These are phyloP conservation scores for Thyatira batis DNA, from an alignment of 2,888 invertebrate genomes.

Conservation along the genomic window DNA sequence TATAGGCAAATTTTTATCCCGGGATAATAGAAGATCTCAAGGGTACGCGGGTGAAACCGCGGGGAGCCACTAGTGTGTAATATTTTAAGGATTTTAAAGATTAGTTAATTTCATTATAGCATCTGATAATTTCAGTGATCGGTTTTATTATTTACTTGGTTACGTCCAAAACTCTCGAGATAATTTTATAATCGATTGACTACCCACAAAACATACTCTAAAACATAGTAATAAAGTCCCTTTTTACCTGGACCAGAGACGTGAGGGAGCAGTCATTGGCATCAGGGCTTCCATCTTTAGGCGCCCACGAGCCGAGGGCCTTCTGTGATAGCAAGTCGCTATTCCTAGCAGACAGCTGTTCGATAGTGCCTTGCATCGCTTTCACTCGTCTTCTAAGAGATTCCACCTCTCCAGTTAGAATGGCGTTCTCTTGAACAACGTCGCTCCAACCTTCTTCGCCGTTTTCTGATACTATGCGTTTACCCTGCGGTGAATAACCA, in stretches of 20 bases:
- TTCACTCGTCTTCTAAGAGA: constrained; percentile 94
- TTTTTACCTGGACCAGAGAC: constrained; percentile 77
- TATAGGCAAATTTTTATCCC: too few relatives aligned
- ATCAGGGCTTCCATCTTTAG: constrained; percentile 65
- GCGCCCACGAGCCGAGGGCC: constrained; percentile 85
- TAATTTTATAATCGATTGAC: too few relatives aligned
- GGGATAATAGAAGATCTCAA: too few relatives aligned
- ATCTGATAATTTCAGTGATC: too few relatives aligned
- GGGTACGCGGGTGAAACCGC: too few relatives aligned
- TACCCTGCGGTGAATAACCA: constrained; percentile 84
- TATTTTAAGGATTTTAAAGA: too few relatives aligned
- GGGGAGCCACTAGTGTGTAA: too few relatives aligned
- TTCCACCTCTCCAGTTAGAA: constrained; percentile 94
- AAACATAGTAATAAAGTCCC: not conserved
- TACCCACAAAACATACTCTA: constrained; percentile 63
- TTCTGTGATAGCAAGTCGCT: constrained; percentile 91
- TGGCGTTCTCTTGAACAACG: constrained; percentile 97
- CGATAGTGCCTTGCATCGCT: constrained; percentile 96
- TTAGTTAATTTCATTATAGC: too few relatives aligned
- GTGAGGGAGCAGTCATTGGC: constrained; percentile 69
- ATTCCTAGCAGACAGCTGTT: constrained; percentile 91
- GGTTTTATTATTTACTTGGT: too few relatives aligned
- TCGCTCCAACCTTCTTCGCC: constrained; percentile 95
- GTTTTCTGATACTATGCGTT: constrained; percentile 92
- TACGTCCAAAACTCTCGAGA: too few relatives aligned